Conservation (phyloP, 2,888 invertebrate species). For the Smittia sp. region DNA sequence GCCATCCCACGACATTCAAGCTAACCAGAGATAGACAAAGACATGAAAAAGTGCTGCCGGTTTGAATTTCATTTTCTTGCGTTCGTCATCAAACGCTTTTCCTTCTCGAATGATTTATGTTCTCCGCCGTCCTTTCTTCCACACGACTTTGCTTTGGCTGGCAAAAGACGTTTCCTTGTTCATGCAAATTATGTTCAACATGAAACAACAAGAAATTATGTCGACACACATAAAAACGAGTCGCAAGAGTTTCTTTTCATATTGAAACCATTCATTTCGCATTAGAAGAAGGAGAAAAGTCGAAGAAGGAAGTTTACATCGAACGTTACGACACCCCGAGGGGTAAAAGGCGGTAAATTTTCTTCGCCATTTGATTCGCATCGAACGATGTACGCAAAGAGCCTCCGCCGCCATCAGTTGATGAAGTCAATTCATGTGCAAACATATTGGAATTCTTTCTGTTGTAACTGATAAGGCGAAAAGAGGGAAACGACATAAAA, state of each 20-base stretch:
- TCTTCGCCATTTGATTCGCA: constrained; percentile 15
- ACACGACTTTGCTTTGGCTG: background rate
- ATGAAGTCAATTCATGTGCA: background rate
- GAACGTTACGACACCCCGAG: constrained; percentile 8
- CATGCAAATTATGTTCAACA: constrained; percentile 17
- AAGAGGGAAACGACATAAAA: constrained; percentile 11
- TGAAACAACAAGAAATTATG: constrained; percentile 25
- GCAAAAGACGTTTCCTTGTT: background rate
- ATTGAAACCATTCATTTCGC: constrained; percentile 8
- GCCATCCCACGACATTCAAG: too few relatives aligned
- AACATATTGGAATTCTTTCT: background rate
- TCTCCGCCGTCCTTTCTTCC: background rate
- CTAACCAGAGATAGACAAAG: background rate
- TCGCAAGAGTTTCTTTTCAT: background rate
- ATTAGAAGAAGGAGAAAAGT: background rate
- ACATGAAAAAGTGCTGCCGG: background rate
- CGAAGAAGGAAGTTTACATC: background rate
- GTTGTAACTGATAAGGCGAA: constrained; percentile 4
- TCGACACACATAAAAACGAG: background rate
- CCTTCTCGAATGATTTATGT: background rate
- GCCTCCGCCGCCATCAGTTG: background rate
- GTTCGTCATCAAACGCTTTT: background rate
- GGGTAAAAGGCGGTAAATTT: constrained; percentile 3
- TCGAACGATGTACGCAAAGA: background rate
- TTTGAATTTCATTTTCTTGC: constrained; percentile 11